Percentiles rank a stretch among this genome's conserved stretches.
These are phyloP conservation scores for Lacerta agilis DNA, from an alignment of 2,797 vertebrate genomes.

Conservation along the genomic window DNA sequence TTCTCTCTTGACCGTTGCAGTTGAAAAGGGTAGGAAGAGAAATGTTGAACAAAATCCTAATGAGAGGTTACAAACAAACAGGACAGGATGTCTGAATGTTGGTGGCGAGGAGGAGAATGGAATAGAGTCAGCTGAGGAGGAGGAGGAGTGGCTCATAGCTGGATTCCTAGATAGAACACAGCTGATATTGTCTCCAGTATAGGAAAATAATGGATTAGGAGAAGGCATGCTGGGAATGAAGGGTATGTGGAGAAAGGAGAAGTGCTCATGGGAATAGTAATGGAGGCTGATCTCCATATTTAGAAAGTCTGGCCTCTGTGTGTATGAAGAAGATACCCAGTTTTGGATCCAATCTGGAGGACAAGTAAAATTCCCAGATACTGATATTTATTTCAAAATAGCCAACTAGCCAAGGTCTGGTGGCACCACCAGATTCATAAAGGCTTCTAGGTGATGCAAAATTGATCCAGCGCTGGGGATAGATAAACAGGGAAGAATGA, in stretches of 20 bases:
- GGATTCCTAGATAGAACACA: too few relatives aligned
- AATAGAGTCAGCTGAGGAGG: background rate
- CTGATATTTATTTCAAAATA: background rate
- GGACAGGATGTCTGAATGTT: too few relatives aligned
- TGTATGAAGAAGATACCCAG: background rate
- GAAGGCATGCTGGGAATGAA: background rate
- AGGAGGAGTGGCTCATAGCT: background rate
- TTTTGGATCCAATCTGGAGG: background rate
- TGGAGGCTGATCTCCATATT: too few relatives aligned
- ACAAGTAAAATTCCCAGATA: background rate
- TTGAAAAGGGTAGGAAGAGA: background rate
- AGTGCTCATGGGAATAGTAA: background rate
- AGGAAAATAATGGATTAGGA: too few relatives aligned
- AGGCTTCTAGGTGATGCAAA: background rate
- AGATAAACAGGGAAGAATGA: background rate
- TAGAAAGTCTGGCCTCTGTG: background rate
- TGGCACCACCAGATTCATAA: background rate
- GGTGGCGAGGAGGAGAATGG: background rate
- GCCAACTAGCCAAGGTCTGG: background rate
- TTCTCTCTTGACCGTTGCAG: too few relatives aligned
- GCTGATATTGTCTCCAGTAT: background rate
- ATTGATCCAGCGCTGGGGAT: background rate
- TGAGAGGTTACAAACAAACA: background rate
- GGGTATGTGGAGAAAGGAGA: background rate
- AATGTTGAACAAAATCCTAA: background rate